Base-by-base conservation (phyloP, 2,113 vertebrate genomes). In the Coryphaenoides rupestris region DNA sequence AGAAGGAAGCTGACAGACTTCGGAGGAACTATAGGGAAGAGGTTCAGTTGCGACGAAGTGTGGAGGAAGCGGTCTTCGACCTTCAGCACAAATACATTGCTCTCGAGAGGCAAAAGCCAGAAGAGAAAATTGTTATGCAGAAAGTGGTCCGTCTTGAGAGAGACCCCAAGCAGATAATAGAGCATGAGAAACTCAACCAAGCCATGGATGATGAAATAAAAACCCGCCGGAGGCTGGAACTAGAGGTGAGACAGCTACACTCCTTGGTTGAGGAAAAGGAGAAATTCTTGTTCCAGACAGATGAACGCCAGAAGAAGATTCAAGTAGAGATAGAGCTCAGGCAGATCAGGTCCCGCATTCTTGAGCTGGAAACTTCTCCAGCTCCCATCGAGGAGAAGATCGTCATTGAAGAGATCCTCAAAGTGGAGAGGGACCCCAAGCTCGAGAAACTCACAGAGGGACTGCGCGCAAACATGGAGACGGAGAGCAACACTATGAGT, bases 361-460 rank as follows among this genome's bases (percentile, higher is more conserved):
- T 88, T 70, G 94, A 96, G 73, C 81, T 98, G 21, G 94, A 98
- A 82, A 89, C 76, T 47, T 70, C 86, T 2, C 91, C 92, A 0
- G 83, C 86, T 0, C 89, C 89, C 0, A 76, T 95, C 69, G 94
- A 94, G 76, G 95, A 98, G 79, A 96, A 91, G 81, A 96, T 98
- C 65, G 84, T 98, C 70, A 91, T 93, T 58, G 93, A 99, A 78
- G 95, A 99, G 83, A 90, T 98, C 55, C 89, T 98, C 23, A 95
- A 96, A 87, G 81, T 98, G 75, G 97, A 99, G 87, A 93, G 92
- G 68, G 95, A 98, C 76, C 91, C 93, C 0, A 81, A 91, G 17
- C 85, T 98, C 2, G 95, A 98, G 40, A 88, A 89, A 76, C 87
- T 92, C 56, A 88, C 89, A 0, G 89, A 78, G 10, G 77, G 78